These are phyloP conservation scores for Petroica traversi DNA, from an alignment of 2,113 vertebrate species.

Conservation along the genomic window DNA sequence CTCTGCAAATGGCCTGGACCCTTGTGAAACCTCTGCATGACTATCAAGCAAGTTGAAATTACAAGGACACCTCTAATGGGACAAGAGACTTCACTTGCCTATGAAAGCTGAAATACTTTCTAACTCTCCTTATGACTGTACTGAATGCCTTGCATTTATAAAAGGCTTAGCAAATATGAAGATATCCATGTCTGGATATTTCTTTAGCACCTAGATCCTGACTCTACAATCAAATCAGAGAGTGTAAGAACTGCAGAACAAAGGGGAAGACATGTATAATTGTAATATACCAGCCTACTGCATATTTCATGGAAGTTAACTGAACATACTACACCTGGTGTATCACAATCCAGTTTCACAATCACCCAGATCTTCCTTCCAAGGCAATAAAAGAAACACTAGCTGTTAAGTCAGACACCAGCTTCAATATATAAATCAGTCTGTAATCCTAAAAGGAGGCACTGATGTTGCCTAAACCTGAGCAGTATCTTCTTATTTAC, in stretches of 20 bases:
- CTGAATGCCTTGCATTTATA: neutral
- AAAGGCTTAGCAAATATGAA: neutral
- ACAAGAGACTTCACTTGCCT: neutral
- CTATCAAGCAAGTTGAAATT: neutral
- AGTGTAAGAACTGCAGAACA: neutral
- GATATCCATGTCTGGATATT: neutral
- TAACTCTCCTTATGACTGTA: neutral
- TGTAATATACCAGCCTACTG: neutral
- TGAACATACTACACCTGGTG: neutral
- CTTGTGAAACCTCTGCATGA: neutral
- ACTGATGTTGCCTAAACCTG: neutral
- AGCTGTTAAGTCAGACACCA: neutral
- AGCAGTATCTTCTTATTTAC: neutral
- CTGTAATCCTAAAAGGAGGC: neutral
- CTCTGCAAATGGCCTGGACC: neutral
- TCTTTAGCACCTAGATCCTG: neutral
- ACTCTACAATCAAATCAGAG: neutral
- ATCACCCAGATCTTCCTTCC: neutral
- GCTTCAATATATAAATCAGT: neutral
- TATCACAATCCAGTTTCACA: neutral
- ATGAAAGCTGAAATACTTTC: neutral
- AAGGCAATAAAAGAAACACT: neutral
- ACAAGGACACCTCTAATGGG: neutral
- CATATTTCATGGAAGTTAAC: neutral
- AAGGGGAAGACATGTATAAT: neutral